Evolutionary conservation across 1,140 invertebrate genomes (phyloP), one percentile per base, ranked within the genome.

Genomic region (Papilio polyxenes): DNA sequence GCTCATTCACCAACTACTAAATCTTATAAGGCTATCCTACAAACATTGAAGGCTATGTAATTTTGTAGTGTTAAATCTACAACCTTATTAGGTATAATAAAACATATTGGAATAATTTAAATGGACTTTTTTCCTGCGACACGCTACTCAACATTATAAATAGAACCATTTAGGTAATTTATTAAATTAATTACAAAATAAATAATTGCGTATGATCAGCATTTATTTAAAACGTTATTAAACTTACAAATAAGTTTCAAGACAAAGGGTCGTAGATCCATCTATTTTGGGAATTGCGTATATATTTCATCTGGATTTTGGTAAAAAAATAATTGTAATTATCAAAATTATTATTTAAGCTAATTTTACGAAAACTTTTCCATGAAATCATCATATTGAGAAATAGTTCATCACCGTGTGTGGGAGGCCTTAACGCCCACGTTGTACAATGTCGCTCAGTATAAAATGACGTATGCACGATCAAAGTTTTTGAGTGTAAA

Each of bases 401-500:
- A 72, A 72, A 17, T 31, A 65, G 17, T 40, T 13, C 3, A 72
- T 1, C 11, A 37, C 6, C 31, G 31, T 72, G 15, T 72, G 65
- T 37, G 31, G 31, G 65, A 13, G 31, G 11, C 65, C 65, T 72
- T 72, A 72, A 72, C 65, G 65, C 65, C 65, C 65, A 72, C 65
- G 31, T 59, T 23, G 65, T 13, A 65, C 31, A 72, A 72, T 72
- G 65, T 72, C 65, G 65, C 65, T 7, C 15, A 17, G 15, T 72
- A 72, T 72, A 37, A 72, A 72, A 72, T 72, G 65, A 72, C 65
- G 65, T 72, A 72, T 31, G 15, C 65, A 37, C 31, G 65, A 37
- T 72, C 65, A 72, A 72, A 72, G 65, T 72, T 72, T 72, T 72
- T 31, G 31, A 72, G 65, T 72, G 65, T 72, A 72, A 72, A 37